A percentile compares a stretch with the other conserved stretches of the same genome.
Conservation (phyloP, 2,797 vertebrate species). For the Picus viridis region DNA sequence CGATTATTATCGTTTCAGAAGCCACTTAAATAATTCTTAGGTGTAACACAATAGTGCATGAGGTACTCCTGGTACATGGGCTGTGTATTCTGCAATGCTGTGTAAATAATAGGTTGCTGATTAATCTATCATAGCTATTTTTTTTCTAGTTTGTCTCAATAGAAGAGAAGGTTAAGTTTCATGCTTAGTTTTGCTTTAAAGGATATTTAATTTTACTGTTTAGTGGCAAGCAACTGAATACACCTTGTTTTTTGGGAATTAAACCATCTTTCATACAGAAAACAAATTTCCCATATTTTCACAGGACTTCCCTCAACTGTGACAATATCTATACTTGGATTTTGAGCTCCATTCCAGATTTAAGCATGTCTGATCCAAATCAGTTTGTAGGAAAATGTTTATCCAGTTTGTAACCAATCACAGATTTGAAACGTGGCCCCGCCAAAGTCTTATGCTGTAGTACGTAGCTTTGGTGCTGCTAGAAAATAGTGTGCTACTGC, state of each 20-base stretch:
- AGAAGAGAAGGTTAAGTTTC: background rate
- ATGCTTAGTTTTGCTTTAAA: background rate
- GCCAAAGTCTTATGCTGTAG: background rate
- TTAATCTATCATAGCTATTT: background rate
- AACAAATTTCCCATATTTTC: background rate
- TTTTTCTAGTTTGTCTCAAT: slow-evolving; percentile 8
- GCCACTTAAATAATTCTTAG: background rate
- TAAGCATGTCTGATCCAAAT: background rate
- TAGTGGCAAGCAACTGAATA: background rate
- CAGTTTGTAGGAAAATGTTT: background rate
- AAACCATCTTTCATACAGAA: background rate
- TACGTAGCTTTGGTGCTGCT: background rate
- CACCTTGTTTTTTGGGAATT: background rate
- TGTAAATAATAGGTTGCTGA: background rate
- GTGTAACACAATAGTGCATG: background rate
- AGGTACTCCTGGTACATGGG: background rate
- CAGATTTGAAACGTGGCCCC: background rate
- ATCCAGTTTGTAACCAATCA: background rate
- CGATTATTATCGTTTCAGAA: background rate
- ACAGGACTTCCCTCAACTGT: background rate
- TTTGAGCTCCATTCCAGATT: background rate
- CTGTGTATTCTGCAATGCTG: background rate
- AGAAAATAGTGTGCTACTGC: background rate
- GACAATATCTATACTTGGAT: background rate
- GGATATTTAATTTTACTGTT: background rate